Percentiles rank a stretch among this genome's conserved stretches.
Conservation (phyloP, 2,888 invertebrate genomes). For the Cepaea hortensis region DNA sequence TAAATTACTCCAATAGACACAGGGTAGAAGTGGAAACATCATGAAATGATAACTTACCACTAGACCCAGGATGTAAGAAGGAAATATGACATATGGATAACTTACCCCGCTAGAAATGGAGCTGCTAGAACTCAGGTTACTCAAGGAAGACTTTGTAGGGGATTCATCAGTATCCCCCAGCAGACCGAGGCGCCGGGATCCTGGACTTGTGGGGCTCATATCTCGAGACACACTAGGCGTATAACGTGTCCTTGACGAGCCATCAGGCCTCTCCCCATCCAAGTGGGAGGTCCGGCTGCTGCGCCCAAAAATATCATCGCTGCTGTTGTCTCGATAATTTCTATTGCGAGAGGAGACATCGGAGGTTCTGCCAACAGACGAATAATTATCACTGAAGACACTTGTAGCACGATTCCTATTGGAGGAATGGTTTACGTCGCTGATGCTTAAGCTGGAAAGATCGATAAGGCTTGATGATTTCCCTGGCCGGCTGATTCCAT, state of each 20-base stretch:
- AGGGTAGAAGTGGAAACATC: too few species aligned
- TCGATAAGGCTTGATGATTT: conserved; percentile 36
- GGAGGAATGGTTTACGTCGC: conserved; percentile 29
- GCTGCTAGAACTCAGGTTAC: conserved; percentile 60
- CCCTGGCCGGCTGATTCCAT: conserved; percentile 7
- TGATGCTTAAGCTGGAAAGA: conserved; percentile 29
- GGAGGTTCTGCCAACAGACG: conserved; percentile 48
- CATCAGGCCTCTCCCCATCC: conserved; percentile 36
- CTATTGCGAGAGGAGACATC: conserved; percentile 47
- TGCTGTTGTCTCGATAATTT: conserved; percentile 36
- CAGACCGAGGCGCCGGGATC: conserved; percentile 14
- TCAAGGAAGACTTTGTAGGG: conserved; percentile 55
- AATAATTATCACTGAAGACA: conserved; percentile 49
- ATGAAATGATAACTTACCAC: too few species aligned
- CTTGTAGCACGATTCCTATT: conserved; percentile 47
- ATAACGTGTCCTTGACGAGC: conserved; percentile 43
- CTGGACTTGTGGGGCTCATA: conserved; percentile 46
- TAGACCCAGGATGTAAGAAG: not conserved
- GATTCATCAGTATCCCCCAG: conserved; percentile 28
- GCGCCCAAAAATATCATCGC: conserved; percentile 49
- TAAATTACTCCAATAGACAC: too few species aligned
- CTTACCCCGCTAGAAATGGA: conserved; percentile 59
- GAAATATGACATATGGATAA: not conserved
- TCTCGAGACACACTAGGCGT: conserved; percentile 52
- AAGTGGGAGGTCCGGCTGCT: conserved; percentile 52